phyloP scores from a whole-genome alignment of 2,797 vertebrate genomes.

The Pantherophis vulpinus region DNA sequence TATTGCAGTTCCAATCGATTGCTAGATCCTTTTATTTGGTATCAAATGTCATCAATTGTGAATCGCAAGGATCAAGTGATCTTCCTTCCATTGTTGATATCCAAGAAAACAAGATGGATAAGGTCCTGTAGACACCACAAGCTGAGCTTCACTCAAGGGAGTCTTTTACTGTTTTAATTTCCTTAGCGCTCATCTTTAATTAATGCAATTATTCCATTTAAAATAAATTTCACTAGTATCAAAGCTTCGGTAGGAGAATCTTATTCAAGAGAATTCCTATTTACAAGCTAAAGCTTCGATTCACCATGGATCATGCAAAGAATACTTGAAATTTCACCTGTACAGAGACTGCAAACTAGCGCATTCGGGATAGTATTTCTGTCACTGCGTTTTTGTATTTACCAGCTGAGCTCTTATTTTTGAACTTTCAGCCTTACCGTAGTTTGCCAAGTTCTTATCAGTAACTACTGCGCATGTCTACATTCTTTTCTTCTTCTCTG shows the following conservation, averaged over 20 bases:
- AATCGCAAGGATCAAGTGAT: neutral
- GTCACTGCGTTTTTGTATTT: too few relatives aligned
- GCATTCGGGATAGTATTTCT: too few relatives aligned
- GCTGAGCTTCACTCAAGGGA: neutral
- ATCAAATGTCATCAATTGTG: neutral
- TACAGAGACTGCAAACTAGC: neutral
- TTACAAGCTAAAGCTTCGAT: neutral
- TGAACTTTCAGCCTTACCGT: too few relatives aligned
- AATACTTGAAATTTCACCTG: neutral
- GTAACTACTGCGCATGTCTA: too few relatives aligned
- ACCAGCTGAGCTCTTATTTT: too few relatives aligned
- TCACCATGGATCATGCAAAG: neutral
- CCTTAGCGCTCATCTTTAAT: neutral
- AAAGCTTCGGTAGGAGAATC: neutral
- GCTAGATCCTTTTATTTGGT: neutral
- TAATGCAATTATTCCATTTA: neutral
- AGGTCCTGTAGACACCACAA: neutral
- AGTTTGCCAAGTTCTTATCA: too few relatives aligned
- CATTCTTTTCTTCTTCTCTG: too few relatives aligned
- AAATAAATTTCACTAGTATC: neutral
- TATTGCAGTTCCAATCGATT: neutral
- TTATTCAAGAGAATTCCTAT: neutral
- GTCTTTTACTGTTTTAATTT: neutral
- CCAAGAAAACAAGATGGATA: neutral
- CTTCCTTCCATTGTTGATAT: neutral